Percentiles rank a stretch among this genome's conserved stretches.
Evolutionary conservation across 2,888 invertebrate species (phyloP).

Genomic region (Cylloceria caligata): DNA sequence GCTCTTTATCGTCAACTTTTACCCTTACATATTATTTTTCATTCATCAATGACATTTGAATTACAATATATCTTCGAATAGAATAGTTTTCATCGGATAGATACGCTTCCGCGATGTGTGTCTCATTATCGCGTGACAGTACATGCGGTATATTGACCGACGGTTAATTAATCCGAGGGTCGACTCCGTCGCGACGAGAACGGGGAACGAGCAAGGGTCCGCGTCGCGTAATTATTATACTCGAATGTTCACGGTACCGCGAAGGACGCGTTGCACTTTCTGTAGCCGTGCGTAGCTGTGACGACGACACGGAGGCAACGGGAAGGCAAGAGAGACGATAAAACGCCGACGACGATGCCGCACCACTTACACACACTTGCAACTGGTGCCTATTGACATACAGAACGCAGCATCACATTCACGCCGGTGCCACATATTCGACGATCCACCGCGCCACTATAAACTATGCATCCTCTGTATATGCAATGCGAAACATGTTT

Average conservation of each 20-base stretch:
- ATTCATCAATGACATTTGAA: neutral
- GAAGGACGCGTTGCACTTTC: slow-evolving; percentile 41
- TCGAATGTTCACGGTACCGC: slow-evolving; percentile 33
- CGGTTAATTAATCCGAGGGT: slow-evolving; percentile 39
- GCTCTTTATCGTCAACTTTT: slow-evolving; percentile 7
- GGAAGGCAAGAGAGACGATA: slow-evolving; percentile 15
- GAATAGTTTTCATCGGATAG: slow-evolving; percentile 10
- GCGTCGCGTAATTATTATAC: slow-evolving; percentile 20
- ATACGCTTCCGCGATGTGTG: slow-evolving; percentile 7
- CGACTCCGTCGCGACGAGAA: neutral
- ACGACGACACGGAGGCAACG: slow-evolving; percentile 1
- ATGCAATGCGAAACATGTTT: neutral
- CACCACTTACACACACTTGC: slow-evolving; percentile 11
- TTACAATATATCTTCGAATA: neutral
- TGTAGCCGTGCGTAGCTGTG: neutral
- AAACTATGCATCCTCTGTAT: neutral
- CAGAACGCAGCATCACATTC: neutral
- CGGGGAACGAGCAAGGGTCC: slow-evolving; percentile 5
- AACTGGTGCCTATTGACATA: neutral
- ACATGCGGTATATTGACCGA: neutral
- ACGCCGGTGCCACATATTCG: neutral
- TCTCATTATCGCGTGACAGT: neutral
- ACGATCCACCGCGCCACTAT: neutral
- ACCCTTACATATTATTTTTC: neutral
- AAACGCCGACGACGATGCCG: slow-evolving; percentile 25